phyloP scores from a whole-genome alignment of 2,113 vertebrate species.

The Pteruthius melanotis region DNA sequence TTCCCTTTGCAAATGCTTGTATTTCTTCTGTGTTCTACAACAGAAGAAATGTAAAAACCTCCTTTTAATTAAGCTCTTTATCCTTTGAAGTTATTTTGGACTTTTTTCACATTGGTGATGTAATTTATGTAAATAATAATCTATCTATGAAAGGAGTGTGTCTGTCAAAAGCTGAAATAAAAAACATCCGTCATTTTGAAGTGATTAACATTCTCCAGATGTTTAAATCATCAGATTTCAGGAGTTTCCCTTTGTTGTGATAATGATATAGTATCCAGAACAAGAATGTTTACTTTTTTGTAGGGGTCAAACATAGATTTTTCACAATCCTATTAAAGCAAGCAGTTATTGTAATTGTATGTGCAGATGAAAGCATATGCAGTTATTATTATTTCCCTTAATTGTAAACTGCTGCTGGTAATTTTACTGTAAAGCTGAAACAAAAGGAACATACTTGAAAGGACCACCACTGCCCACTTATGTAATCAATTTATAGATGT shows the following conservation, averaged over 20 bases:
- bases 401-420: constrained; percentile 87
- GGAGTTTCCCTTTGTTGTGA: constrained; percentile 88
- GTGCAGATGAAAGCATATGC: constrained; percentile 84
- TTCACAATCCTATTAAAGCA: constrained; percentile 84
- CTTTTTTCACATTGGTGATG: constrained; percentile 78
- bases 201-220: constrained; percentile 91
- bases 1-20: not conserved
- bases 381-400: constrained; percentile 85
- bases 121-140: constrained; percentile 87
- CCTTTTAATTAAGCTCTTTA: constrained; percentile 77
- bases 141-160: constrained; percentile 80
- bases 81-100: constrained; percentile 74
- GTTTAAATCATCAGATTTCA: constrained; percentile 87
- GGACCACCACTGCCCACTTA: constrained; percentile 80
- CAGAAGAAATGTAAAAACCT: constrained; percentile 64
- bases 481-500: constrained; percentile 80
- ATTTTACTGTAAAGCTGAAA: constrained; percentile 80
- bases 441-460: constrained; percentile 77
- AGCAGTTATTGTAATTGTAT: constrained; percentile 80
- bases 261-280: constrained; percentile 89
- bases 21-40: not conserved
- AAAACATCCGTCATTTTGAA: constrained; percentile 90
- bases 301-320: constrained; percentile 82
- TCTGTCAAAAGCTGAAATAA: constrained; percentile 85
- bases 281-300: constrained; percentile 88